Percentiles rank a stretch among this genome's conserved stretches.
Conservation (phyloP, 2,888 invertebrate genomes). For the Dasypogon diadema region DNA sequence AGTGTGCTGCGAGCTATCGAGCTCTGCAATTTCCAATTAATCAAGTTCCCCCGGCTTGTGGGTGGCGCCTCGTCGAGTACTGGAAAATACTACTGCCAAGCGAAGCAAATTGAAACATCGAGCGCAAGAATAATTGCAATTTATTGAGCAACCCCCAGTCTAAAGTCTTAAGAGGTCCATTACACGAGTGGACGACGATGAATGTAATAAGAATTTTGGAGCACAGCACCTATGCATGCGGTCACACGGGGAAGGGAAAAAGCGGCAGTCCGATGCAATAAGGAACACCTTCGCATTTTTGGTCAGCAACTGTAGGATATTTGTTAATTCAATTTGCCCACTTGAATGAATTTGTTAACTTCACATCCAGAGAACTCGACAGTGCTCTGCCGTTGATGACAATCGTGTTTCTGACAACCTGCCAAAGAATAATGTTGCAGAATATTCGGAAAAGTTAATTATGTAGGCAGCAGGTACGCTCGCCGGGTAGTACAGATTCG, state of each 20-base stretch:
- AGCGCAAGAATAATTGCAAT: slow-evolving; percentile 33
- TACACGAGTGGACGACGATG: not conserved
- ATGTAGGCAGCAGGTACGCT: not conserved
- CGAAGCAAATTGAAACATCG: slow-evolving; percentile 33
- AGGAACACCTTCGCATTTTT: not conserved
- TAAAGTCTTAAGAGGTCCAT: not conserved
- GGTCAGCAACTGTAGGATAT: not conserved
- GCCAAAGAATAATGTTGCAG: not conserved
- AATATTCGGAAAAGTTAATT: not conserved
- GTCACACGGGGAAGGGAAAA: too few species aligned
- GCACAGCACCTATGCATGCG: too few species aligned
- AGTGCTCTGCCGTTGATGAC: not conserved
- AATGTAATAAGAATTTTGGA: too few species aligned
- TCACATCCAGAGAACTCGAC: not conserved
- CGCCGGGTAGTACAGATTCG: not conserved
- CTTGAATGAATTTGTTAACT: slow-evolving; percentile 19
- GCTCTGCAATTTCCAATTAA: slow-evolving; percentile 23
- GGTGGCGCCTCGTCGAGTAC: not conserved
- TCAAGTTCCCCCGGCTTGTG: slow-evolving; percentile 27
- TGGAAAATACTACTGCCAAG: slow-evolving; percentile 33
- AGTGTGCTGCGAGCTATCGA: slow-evolving; percentile 1
- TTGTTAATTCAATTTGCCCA: slow-evolving; percentile 26
- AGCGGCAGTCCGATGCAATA: not conserved
- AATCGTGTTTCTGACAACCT: not conserved
- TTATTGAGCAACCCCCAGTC: slow-evolving; percentile 13